Conservation (phyloP, 2,888 invertebrate species). For the Gymnosoma rotundatum region DNA sequence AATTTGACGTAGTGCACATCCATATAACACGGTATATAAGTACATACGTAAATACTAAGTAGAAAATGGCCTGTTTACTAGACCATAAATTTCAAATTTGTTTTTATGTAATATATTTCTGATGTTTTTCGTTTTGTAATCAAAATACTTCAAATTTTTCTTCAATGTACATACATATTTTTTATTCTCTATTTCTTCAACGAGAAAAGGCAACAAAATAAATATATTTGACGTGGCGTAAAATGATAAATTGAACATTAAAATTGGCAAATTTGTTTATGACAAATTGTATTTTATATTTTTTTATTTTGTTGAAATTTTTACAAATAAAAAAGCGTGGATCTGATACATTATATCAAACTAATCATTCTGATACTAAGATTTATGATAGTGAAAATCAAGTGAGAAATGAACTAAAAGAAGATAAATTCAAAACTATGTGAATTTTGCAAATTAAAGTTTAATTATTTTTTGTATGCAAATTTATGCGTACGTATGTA, state of each 20-base stretch:
- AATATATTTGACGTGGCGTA: neutral
- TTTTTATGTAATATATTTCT: conserved; percentile 32
- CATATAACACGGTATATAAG: no score
- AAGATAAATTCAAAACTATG: neutral
- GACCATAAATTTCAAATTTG: conserved; percentile 57
- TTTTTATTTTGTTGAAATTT: conserved; percentile 5
- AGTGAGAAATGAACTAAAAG: neutral
- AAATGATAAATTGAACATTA: conserved; percentile 55
- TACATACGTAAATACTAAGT: no score
- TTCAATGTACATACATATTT: conserved; percentile 9
- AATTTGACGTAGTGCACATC: no score
- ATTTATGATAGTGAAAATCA: conserved; percentile 21
- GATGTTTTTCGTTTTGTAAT: conserved; percentile 10
- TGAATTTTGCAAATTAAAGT: neutral
- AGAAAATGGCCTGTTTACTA: conserved; percentile 23
- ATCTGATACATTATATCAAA: neutral
- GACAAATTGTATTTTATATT: conserved; percentile 27
- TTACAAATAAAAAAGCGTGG: conserved; percentile 11
- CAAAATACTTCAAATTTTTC: conserved; percentile 41
- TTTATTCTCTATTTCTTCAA: conserved; percentile 11
- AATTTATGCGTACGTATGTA: neutral
- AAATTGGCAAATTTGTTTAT: conserved; percentile 57
- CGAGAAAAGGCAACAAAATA: conserved; percentile 22
- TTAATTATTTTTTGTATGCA: neutral
- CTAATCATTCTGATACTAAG: conserved; percentile 14